A percentile compares a stretch with the other conserved stretches of the same genome.
phyloP scores from a whole-genome alignment of 2,888 invertebrate species.

The Lasioglossum marginatum region DNA sequence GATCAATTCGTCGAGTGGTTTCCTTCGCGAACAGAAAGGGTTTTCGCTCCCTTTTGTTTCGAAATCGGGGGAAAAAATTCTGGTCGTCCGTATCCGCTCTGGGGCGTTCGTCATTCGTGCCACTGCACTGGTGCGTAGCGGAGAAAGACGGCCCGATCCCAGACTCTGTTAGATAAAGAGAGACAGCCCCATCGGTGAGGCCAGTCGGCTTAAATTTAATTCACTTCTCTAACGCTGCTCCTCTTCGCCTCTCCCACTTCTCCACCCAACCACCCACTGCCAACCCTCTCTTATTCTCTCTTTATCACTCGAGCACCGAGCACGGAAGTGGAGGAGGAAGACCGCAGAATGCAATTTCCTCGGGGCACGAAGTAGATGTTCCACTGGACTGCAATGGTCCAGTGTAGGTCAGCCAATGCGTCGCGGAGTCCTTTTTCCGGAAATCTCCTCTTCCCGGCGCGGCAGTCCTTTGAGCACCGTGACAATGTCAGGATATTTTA shows the following conservation, averaged over 20 bases:
- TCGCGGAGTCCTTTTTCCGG: constrained; percentile 49
- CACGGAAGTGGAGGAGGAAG: constrained; percentile 58
- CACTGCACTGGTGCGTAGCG: constrained; percentile 15
- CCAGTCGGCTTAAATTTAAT: constrained; percentile 70
- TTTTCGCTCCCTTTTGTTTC: constrained; percentile 53
- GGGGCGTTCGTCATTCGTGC: constrained; percentile 9
- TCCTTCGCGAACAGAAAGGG: constrained; percentile 5
- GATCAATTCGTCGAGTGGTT: constrained; percentile 11
- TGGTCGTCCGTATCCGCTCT: not conserved
- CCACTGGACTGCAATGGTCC: constrained; percentile 52
- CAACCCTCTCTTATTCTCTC: constrained; percentile 56
- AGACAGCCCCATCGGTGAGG: constrained; percentile 5
- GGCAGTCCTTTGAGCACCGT: constrained; percentile 20
- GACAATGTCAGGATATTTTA: constrained; percentile 22
- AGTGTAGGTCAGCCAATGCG: constrained; percentile 39
- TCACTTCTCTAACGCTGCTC: constrained; percentile 58
- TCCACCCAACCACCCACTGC: not conserved
- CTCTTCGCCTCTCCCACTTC: not conserved
- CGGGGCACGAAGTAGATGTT: constrained; percentile 63
- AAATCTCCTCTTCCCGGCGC: constrained; percentile 30
- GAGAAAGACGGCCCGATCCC: constrained; percentile 32
- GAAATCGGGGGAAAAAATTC: constrained; percentile 46
- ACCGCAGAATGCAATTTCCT: constrained; percentile 73
- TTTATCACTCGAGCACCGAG: constrained; percentile 58
- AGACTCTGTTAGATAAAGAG: constrained; percentile 3